Evolutionary conservation across 2,797 vertebrate genomes (phyloP).

Genomic region (Epinephelus coioides): DNA sequence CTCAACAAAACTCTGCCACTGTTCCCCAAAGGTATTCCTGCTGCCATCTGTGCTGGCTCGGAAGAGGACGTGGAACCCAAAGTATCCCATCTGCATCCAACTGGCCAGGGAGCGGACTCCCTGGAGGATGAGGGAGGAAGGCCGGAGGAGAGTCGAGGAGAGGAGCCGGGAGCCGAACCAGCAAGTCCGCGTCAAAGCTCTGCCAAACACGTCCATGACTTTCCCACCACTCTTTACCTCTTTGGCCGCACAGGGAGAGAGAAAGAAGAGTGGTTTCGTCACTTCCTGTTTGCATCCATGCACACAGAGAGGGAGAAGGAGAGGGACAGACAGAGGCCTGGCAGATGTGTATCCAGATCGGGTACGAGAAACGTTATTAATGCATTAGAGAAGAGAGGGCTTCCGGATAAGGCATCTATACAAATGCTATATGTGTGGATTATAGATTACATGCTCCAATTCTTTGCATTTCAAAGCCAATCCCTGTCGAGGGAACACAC

Average conservation of each 20-base stretch:
- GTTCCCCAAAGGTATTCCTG: conserved; percentile 87
- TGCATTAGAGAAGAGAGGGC: conserved; percentile 59
- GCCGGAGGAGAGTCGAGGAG: conserved; percentile 36
- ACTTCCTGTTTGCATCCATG: conserved; percentile 83
- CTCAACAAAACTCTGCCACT: conserved; percentile 29
- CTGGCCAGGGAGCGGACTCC: conserved; percentile 57
- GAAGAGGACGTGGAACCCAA: conserved; percentile 93
- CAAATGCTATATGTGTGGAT: conserved; percentile 69
- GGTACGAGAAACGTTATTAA: conserved; percentile 78
- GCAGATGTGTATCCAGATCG: conserved; percentile 65
- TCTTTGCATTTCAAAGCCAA: conserved; percentile 66
- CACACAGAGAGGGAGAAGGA: conserved; percentile 62
- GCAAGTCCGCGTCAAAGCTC: conserved; percentile 44
- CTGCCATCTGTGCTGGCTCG: conserved; percentile 88
- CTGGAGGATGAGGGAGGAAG: conserved; percentile 37
- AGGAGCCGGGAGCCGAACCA: conserved; percentile 25
- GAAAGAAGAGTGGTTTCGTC: conserved; percentile 94
- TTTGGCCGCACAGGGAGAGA: conserved; percentile 92
- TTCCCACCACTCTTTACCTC: conserved; percentile 85
- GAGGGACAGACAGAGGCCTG: conserved; percentile 43
- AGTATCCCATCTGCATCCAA: conserved; percentile 93
- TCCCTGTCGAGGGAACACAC: conserved; percentile 42
- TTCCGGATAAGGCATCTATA: conserved; percentile 56
- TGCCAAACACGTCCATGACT: conserved; percentile 31
- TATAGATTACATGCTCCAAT: conserved; percentile 78